These are phyloP conservation scores for Hypena proboscidalis DNA, from an alignment of 2,888 invertebrate genomes.

Conservation along the genomic window DNA sequence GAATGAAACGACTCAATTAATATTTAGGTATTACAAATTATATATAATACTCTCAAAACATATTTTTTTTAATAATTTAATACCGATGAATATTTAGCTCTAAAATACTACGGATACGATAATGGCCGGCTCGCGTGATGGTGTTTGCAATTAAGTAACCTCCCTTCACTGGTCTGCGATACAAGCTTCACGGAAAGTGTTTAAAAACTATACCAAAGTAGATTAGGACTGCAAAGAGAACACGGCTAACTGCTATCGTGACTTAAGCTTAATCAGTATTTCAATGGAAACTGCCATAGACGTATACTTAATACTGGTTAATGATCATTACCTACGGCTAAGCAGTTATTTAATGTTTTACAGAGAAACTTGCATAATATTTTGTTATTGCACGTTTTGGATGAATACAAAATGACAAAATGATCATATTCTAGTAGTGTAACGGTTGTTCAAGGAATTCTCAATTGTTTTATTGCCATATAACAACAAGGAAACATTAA, in stretches of 20 bases:
- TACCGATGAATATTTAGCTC: conserved; percentile 1
- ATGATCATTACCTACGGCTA: too few relatives aligned
- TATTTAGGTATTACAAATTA: conserved; percentile 10
- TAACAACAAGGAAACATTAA: conserved; percentile 1
- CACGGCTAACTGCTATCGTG: conserved; percentile 25
- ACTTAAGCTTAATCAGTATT: conserved; percentile 33
- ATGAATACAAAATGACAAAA: too few relatives aligned
- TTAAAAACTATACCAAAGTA: conserved; percentile 10
- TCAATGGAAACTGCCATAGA: conserved; percentile 31
- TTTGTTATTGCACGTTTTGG: too few relatives aligned
- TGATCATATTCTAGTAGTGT: too few relatives aligned
- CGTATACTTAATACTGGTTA: conserved; percentile 27
- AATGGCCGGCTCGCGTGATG: conserved; percentile 42
- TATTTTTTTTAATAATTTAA: conserved; percentile 1
- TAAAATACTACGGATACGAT: conserved; percentile 14
- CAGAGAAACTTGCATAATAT: too few relatives aligned
- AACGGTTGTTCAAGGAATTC: background rate
- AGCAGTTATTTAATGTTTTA: too few relatives aligned
- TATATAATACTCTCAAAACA: conserved; percentile 11
- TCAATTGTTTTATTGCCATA: background rate
- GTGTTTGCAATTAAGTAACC: conserved; percentile 33
- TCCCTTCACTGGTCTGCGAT: conserved; percentile 24
- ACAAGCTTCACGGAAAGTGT: conserved; percentile 33
- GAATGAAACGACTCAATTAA: conserved; percentile 16
- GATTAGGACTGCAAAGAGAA: conserved; percentile 26